Conservation (phyloP, 1,140 invertebrate species). For the Drosophila chauvacae region DNA sequence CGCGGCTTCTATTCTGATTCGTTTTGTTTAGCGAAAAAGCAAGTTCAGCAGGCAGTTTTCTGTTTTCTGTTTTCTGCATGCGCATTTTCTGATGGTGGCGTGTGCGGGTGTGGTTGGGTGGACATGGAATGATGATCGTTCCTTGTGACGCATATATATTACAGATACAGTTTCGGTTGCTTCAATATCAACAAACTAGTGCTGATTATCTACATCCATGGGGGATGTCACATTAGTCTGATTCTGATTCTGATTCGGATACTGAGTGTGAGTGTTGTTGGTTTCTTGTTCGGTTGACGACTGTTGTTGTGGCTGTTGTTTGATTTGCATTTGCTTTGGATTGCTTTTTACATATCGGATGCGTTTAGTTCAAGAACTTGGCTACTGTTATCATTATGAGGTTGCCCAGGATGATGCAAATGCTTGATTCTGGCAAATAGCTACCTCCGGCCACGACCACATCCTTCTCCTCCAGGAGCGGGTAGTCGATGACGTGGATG, state of each 20-base stretch:
- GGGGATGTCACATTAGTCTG: conserved; percentile 62
- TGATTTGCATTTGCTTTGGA: conserved; percentile 55
- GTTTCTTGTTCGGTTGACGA: conserved; percentile 54
- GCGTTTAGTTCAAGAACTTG: conserved; percentile 80
- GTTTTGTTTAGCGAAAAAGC: conserved; percentile 17
- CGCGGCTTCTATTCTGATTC: conserved; percentile 4
- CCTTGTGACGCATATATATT: conserved; percentile 78
- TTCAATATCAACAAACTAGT: conserved; percentile 61
- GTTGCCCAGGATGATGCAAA: conserved; percentile 83
- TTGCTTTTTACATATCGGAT: conserved; percentile 70
- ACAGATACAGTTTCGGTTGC: conserved; percentile 57
- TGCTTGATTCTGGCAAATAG: conserved; percentile 80
- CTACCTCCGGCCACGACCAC: conserved; percentile 88
- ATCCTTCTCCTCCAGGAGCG: conserved; percentile 92
- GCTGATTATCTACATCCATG: conserved; percentile 51
- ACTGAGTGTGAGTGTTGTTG: conserved; percentile 34
- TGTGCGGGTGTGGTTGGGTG: conserved; percentile 15
- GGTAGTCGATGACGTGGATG: conserved; percentile 95
- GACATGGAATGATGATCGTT: conserved; percentile 46
- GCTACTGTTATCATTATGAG: conserved; percentile 84
- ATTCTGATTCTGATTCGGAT: conserved; percentile 30
- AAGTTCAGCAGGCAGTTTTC: conserved; percentile 42
- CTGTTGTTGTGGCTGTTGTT: conserved; percentile 60
- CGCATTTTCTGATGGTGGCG: conserved; percentile 25
- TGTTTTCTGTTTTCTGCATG: conserved; percentile 49